Evolutionary conservation across 2,888 invertebrate species (phyloP), one percentile per base, ranked within the genome.

Genomic region (Polydrusus cervinus): DNA sequence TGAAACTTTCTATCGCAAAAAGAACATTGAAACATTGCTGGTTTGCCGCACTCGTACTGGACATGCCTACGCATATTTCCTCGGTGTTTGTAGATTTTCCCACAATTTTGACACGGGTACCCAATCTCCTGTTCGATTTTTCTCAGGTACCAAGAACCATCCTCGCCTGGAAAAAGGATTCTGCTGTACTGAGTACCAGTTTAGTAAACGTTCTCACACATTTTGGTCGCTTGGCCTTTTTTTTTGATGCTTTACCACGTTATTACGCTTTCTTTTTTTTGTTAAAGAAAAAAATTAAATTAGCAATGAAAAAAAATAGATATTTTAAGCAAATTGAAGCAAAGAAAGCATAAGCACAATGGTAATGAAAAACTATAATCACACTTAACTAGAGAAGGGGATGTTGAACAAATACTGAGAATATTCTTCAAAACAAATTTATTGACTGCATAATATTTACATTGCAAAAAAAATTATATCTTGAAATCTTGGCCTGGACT

Each of bases 71-170:
- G 93, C 82, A 95, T 89, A 78, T 93, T 94, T 81, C 93, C 93
- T 84, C 93, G 93, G 87, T 93, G 92, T 88, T 93, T 93, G 90
- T 96, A 96, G 82, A 92, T 91, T 89, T 95, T 95, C 80, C 94
- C 93, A 87, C 95, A 96, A 83, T 89, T 90, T 83, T 90, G 90
- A 88, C 93, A 93, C 77, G 87, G 85, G 80, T 83, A 84, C 80
- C 85, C 84, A 79, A 79, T 80, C 78, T 83, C 82, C 69, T 82
- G 82, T 79, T 84, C 82, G 78, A 83, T 81, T 79, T 84, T 83
- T 75, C 80, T 82, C 71, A 84, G 84, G 83, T 81, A 83, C 85
- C 84, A 84, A 78, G 80, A 79, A 75, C 81, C 81, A 74, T 73
- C 78, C 69, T 76, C 83, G 81, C 87, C 87, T 87, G 85, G 85